Evolutionary conservation across 2,797 vertebrate genomes (phyloP).

Genomic region (Thaleichthys pacificus): DNA sequence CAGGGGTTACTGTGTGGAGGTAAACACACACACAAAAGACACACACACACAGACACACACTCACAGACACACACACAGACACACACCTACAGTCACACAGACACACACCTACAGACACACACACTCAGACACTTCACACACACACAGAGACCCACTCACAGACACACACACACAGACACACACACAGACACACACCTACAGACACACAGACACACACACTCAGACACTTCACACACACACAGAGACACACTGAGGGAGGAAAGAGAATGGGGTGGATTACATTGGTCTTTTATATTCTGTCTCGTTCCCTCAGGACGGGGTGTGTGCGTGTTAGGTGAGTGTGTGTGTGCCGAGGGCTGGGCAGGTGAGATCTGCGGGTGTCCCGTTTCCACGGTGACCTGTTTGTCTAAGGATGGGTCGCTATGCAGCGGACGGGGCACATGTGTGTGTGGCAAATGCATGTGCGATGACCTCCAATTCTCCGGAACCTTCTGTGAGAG

Average conservation of each 20-base stretch:
- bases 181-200: not conserved
- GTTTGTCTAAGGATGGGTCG: slow-evolving; percentile 77
- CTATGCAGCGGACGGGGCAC: slow-evolving; percentile 86
- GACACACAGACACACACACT: not conserved
- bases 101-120: not conserved
- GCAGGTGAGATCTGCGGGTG: slow-evolving; percentile 88
- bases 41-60: not conserved
- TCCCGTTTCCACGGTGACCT: slow-evolving; percentile 75
- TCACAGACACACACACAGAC: not conserved
- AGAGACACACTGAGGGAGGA: no score
- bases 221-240: not conserved
- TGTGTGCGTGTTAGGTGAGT: slow-evolving; percentile 84
- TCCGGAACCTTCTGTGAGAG: slow-evolving; percentile 88
- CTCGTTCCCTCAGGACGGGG: slow-evolving; percentile 79
- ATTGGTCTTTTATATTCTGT: slow-evolving; percentile 8
- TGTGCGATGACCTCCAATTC: slow-evolving; percentile 79
- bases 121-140: not conserved
- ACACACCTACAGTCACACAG: not conserved
- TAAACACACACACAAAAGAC: slow-evolving; percentile 52
- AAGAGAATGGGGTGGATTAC: no score
- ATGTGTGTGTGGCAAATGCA: slow-evolving; percentile 88
- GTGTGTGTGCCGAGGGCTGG: slow-evolving; percentile 85
- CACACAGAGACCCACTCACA: not conserved
- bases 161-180: not conserved
- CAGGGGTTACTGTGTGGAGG: slow-evolving; percentile 86